Evolutionary conservation across 2,113 vertebrate genomes (phyloP), one percentile per base, ranked within the genome.

Genomic region (Ptyas mucosa): DNA sequence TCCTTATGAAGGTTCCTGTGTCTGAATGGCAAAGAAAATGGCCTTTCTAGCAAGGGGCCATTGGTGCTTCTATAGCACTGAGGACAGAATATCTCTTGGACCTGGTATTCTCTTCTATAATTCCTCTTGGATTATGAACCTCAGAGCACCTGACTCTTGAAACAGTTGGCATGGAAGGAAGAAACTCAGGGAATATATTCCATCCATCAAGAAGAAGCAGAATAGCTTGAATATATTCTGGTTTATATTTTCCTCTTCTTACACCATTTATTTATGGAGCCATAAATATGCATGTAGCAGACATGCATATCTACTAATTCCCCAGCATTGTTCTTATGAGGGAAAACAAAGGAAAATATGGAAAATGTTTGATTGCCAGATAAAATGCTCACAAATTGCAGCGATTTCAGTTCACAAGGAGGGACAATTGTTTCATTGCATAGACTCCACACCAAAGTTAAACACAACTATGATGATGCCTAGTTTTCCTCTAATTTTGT

Each of bases 101-200:
- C n/a, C 52, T 52, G 91, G 88, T n/a, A 69, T 0, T 95, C 23
- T 57, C 91, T 93, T 75, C 39, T n/a, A 39, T 61, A 91, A 26
- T 92, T 89, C 87, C 39, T 55, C 90, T 89, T 90, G 58, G 15
- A 85, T 64, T 29, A 20, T 55, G 90, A 85, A 46, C 29, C 26
- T 75, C 43, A 0, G 90, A 95, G 90, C 88, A 15, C 8, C 0
- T 51, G 91, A 26, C 93, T 64, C 94, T 39, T n/a, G 94, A 89
- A 94, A 89, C 91, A 89, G 95, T 75, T 87, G 81, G 81, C 75
- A 92, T 91, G 75, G 58, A 3, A 85, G 93, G 93, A 91, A 91
- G 94, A 91, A 94, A 91, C 95, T 95, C 96, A 89, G 96, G 93
- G 95, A 95, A 88, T 57, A 89, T 75, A 88, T 3, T 1, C 94